Evolutionary conservation across 2,113 vertebrate species (phyloP).

Genomic region (Grammomys surdaster): DNA sequence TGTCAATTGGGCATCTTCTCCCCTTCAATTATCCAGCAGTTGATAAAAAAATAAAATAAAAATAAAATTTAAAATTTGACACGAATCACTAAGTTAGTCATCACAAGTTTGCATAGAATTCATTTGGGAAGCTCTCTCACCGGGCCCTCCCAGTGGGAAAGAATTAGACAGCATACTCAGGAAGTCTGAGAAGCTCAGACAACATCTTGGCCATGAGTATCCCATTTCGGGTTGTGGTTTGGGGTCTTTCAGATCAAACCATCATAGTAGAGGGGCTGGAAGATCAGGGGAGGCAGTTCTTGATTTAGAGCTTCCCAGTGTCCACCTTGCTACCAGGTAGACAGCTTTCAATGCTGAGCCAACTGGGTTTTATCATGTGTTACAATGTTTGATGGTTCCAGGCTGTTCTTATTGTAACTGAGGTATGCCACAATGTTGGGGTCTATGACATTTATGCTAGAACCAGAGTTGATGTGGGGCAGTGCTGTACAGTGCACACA

Average conservation of each 20-base stretch:
- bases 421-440: accelerated
- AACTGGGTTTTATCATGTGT: accelerated
- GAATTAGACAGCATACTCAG: not conserved
- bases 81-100: conserved; percentile 67
- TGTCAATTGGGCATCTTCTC: conserved; percentile 69
- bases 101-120: conserved; percentile 61
- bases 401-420: accelerated
- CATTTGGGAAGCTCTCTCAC: not conserved
- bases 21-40: conserved; percentile 74
- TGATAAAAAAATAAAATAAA: conserved; percentile 76
- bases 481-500: not conserved
- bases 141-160: accelerated
- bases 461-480: not conserved
- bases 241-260: not conserved
- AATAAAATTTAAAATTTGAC: conserved; percentile 70
- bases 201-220: accelerated
- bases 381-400: too few relatives aligned
- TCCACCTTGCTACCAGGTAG: accelerated
- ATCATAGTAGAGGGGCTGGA: not conserved
- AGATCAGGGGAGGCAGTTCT: accelerated
- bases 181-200: not conserved
- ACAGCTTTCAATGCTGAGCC: accelerated
- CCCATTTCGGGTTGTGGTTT: not conserved
- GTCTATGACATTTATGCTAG: accelerated
- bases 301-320: accelerated